Conservation (phyloP, 2,888 invertebrate genomes). For the Luperina testacea region DNA sequence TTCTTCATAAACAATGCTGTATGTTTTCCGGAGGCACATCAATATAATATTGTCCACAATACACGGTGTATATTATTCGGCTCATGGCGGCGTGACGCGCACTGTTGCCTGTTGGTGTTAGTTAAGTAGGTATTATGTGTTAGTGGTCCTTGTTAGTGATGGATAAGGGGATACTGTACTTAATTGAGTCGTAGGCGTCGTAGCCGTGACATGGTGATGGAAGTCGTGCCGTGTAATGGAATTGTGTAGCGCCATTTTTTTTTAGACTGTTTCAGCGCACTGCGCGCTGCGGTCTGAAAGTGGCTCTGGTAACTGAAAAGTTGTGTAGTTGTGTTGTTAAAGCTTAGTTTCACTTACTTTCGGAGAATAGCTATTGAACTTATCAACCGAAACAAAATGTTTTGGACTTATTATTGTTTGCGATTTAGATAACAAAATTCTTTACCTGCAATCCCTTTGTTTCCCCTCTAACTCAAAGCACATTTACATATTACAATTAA, state of each 20-base stretch:
- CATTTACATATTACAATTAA: no score
- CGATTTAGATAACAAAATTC: no score
- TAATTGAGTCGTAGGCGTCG: conserved; percentile 38
- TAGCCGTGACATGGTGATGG: conserved; percentile 26
- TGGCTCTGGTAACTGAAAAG: no score
- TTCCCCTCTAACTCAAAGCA: no score
- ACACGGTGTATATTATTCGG: conserved; percentile 64
- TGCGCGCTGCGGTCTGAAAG: not conserved
- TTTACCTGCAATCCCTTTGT: no score
- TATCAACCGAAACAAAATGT: no score
- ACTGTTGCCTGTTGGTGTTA: conserved; percentile 47
- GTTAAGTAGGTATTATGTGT: conserved; percentile 52
- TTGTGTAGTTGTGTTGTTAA: no score
- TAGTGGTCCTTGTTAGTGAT: conserved; percentile 46
- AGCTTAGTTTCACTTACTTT: not conserved
- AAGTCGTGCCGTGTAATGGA: conserved; percentile 11
- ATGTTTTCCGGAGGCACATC: no score
- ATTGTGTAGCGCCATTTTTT: not conserved
- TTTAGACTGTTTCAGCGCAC: not conserved
- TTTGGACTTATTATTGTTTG: no score
- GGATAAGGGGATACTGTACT: conserved; percentile 39
- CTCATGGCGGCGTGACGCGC: conserved; percentile 68
- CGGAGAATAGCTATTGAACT: no score
- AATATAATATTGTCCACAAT: conserved; percentile 46
- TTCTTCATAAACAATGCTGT: no score